Percentiles rank a stretch among this genome's conserved stretches.
phyloP scores from a whole-genome alignment of 2,797 vertebrate species.

The Mus minutoides region DNA sequence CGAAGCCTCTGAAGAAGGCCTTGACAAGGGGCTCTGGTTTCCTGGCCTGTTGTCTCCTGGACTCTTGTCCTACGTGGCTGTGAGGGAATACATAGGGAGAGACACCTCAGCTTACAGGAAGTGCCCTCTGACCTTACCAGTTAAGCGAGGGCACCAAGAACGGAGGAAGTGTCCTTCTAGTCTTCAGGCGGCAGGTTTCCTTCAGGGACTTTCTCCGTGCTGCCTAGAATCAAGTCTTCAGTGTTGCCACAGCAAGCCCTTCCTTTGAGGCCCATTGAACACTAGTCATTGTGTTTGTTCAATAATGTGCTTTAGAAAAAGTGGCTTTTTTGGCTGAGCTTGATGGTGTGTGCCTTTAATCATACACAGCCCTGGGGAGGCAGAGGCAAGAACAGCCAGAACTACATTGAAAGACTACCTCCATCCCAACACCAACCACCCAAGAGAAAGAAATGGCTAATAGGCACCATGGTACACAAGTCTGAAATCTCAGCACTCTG shows the following conservation, averaged over 20 bases:
- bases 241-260: not conserved
- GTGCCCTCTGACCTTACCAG: not conserved
- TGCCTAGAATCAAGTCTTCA: not conserved
- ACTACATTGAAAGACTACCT: not conserved
- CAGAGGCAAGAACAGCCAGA: not conserved
- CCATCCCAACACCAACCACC: no score
- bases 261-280: not conserved
- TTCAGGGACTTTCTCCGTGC: not conserved
- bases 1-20: not conserved
- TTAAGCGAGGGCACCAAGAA: not conserved
- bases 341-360: not conserved
- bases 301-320: not conserved
- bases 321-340: not conserved
- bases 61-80: not conserved
- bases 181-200: not conserved
- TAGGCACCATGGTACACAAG: accelerated
- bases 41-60: not conserved
- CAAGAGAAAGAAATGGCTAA: not conserved
- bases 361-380: not conserved
- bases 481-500: not conserved
- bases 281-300: not conserved
- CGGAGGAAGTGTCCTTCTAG: not conserved
- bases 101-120: not conserved
- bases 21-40: not conserved
- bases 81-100: not conserved